Conservation (phyloP, 2,797 vertebrate species). For the Pelobates cultripes region DNA sequence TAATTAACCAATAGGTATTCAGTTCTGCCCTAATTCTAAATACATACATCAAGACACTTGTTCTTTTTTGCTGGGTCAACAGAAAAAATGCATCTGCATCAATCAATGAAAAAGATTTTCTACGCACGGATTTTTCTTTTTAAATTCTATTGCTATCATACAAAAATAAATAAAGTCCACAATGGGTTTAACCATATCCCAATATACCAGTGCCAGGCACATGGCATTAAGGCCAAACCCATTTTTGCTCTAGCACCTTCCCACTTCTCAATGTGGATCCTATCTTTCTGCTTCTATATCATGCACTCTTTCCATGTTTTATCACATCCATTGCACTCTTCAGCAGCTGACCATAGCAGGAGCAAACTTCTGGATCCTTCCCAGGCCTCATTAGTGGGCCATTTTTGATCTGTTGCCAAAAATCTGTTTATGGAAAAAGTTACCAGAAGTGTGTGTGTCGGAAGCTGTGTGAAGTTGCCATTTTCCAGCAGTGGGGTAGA, state of each 20-base stretch:
- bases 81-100: no score
- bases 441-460: constrained; percentile 31
- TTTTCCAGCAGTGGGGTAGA: constrained; percentile 38
- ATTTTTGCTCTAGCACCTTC: not conserved
- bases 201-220: no score
- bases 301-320: not conserved
- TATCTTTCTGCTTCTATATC: not conserved
- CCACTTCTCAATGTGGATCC: not conserved
- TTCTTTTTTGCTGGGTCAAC: no score
- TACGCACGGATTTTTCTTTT: no score
- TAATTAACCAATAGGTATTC: no score
- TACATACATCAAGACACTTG: no score
- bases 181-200: no score
- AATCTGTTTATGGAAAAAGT: constrained; percentile 76
- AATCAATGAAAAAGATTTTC: no score
- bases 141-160: no score
- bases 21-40: no score
- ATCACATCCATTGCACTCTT: constrained; percentile 2
- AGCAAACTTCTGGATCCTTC: constrained; percentile 26
- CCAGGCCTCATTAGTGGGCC: constrained; percentile 53
- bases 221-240: not conserved
- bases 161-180: no score
- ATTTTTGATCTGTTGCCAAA: constrained; percentile 73
- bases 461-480: constrained; percentile 41
- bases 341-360: constrained; percentile 21